These are phyloP conservation scores for Riptortus pedestris DNA, from an alignment of 1,140 invertebrate species.

Conservation along the genomic window DNA sequence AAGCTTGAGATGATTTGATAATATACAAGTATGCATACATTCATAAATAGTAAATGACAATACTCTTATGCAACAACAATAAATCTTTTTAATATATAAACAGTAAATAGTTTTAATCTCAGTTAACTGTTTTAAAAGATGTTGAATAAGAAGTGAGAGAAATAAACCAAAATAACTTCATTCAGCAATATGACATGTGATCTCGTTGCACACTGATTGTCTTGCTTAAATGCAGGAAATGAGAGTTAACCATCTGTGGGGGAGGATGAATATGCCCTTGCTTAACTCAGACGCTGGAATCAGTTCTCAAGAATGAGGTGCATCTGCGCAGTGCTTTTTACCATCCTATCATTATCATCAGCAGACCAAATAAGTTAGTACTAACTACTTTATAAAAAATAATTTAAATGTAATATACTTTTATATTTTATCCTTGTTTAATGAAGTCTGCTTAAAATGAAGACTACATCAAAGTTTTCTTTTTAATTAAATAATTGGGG, in stretches of 20 bases:
- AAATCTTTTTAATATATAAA: neutral
- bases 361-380: slow-evolving; percentile 14
- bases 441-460: neutral
- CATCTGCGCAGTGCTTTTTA: neutral
- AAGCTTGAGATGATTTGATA: too few species aligned
- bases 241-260: neutral
- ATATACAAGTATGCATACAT: too few species aligned
- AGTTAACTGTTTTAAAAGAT: neutral
- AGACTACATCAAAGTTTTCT: neutral
- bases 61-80: too few species aligned
- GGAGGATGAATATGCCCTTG: slow-evolving; percentile 19
- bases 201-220: neutral
- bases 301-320: slow-evolving; percentile 10
- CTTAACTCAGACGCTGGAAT: neutral
- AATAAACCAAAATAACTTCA: too few species aligned
- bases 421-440: neutral
- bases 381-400: neutral
- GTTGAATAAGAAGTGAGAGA: too few species aligned
- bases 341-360: slow-evolving; percentile 1
- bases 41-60: too few species aligned
- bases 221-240: slow-evolving; percentile 1
- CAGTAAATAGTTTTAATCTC: neutral
- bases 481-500: neutral
- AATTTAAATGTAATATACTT: neutral
- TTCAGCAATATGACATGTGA: too few species aligned